Percentiles rank a stretch among this genome's conserved stretches.
Conservation (phyloP, 2,113 vertebrate genomes). For the Cygnus atratus region DNA sequence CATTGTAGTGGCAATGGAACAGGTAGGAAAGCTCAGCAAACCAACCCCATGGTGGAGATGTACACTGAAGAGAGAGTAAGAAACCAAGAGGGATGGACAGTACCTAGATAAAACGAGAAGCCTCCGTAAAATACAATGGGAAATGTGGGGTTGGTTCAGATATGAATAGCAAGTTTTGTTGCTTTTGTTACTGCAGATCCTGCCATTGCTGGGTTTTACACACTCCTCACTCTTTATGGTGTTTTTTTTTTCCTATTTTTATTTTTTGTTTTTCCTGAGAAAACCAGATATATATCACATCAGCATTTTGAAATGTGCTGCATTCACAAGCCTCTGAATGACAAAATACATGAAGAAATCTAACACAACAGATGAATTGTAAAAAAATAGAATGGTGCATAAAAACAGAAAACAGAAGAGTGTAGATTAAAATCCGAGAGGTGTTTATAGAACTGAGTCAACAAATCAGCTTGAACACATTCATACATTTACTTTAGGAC, state of each 20-base stretch:
- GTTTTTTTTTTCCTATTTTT: neutral
- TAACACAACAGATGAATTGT: constrained; percentile 48
- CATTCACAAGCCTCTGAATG: constrained; percentile 24
- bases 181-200: constrained; percentile 15
- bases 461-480: constrained; percentile 65
- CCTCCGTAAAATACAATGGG: neutral
- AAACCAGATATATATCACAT: constrained; percentile 27
- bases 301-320: constrained; percentile 22
- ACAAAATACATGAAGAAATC: constrained; percentile 40
- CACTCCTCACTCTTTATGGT: neutral
- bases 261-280: constrained; percentile 7
- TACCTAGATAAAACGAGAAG: neutral
- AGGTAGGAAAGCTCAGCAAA: neutral
- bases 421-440: constrained; percentile 62
- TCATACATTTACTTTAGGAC: constrained; percentile 64
- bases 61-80: neutral
- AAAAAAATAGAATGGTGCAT: constrained; percentile 19
- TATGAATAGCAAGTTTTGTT: neutral
- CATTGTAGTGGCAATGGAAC: neutral
- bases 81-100: neutral
- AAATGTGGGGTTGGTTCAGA: neutral
- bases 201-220: neutral
- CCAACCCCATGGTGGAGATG: neutral
- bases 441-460: constrained; percentile 74
- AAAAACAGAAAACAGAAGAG: constrained; percentile 39